phyloP scores from a whole-genome alignment of 2,888 invertebrate genomes.

The Dryobotodes eremita region DNA sequence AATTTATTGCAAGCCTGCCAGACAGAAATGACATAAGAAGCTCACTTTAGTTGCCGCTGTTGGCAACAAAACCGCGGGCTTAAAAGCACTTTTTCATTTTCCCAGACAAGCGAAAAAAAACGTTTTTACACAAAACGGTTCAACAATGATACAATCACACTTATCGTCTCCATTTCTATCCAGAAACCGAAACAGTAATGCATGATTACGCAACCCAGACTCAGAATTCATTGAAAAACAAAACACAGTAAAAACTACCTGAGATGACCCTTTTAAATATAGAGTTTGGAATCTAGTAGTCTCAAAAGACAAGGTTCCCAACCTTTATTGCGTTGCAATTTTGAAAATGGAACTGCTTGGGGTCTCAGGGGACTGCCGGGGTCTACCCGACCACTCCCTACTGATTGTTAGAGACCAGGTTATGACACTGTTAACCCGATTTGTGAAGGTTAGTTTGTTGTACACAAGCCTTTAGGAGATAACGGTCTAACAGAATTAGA shows the following conservation, averaged over 20 bases:
- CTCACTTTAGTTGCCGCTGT: constrained; percentile 39
- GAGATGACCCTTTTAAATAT: constrained; percentile 69
- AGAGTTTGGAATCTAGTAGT: constrained; percentile 63
- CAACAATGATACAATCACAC: constrained; percentile 49
- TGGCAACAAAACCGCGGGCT: constrained; percentile 33
- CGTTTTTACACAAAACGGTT: constrained; percentile 26
- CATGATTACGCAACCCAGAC: constrained; percentile 46
- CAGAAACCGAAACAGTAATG: constrained; percentile 44
- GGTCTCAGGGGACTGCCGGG: constrained; percentile 69
- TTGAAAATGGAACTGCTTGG: constrained; percentile 80
- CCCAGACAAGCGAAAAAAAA: constrained; percentile 11
- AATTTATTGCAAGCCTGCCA: constrained; percentile 26
- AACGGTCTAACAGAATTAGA: constrained; percentile 43
- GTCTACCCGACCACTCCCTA: constrained; percentile 74
- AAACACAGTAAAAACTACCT: constrained; percentile 55
- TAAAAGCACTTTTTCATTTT: constrained; percentile 25
- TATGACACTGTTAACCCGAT: constrained; percentile 82
- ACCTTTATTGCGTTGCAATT: constrained; percentile 82
- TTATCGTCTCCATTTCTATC: constrained; percentile 48
- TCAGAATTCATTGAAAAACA: constrained; percentile 65
- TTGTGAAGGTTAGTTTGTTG: constrained; percentile 73
- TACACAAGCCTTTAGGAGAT: constrained; percentile 52
- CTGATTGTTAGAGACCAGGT: constrained; percentile 79
- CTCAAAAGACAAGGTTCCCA: constrained; percentile 69
- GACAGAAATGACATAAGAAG: constrained; percentile 26